Conservation (phyloP, 2,797 vertebrate genomes). For the Heliangelus exortis region DNA sequence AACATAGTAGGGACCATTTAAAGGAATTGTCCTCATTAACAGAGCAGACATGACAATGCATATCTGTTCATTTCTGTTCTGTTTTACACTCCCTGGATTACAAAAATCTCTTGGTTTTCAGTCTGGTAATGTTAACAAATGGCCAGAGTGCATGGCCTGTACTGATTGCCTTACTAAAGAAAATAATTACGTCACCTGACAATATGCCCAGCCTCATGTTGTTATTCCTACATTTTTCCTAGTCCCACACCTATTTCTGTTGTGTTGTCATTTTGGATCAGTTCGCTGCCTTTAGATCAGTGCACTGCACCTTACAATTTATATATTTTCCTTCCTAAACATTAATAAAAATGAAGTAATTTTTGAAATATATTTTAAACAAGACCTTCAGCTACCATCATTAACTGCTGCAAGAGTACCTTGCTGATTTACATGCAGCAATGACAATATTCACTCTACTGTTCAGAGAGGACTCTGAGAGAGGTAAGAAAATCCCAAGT, state of each 20-base stretch:
- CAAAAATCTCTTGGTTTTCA: not conserved
- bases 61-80: constrained; percentile 33
- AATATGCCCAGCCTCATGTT: not conserved
- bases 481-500: not conserved
- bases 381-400: not conserved
- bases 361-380: not conserved
- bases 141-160: not conserved
- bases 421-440: not conserved
- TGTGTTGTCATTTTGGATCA: not conserved
- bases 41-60: not conserved
- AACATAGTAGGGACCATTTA: constrained; percentile 1
- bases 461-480: not conserved
- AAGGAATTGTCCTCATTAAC: constrained; percentile 56
- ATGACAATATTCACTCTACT: not conserved
- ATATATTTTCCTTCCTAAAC: not conserved
- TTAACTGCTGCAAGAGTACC: too few relatives aligned
- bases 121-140: not conserved
- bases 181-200: not conserved
- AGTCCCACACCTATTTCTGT: not conserved
- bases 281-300: not conserved
- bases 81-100: not conserved
- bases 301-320: not conserved
- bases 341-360: not conserved
- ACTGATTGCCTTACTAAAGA: not conserved
- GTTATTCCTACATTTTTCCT: not conserved